Conservation (phyloP, 2,797 vertebrate genomes). For the Euphonia xanthogaster region DNA sequence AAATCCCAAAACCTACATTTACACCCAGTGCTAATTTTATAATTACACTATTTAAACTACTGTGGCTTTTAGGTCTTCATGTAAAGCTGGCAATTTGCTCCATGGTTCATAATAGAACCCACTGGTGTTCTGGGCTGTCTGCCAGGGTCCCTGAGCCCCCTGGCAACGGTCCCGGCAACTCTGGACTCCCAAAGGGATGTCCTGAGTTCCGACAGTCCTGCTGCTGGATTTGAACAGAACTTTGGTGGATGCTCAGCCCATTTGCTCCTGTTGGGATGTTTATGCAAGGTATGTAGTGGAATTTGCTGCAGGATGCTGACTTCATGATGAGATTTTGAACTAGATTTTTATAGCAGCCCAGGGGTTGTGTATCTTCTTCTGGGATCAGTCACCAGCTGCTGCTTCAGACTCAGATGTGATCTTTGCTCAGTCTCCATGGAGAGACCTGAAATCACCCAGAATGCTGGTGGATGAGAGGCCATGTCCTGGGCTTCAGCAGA, state of each 20-base stretch:
- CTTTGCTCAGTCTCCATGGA: not conserved
- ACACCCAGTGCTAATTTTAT: too few species aligned
- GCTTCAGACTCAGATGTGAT: not conserved
- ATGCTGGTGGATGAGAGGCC: not conserved
- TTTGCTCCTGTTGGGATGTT: not conserved
- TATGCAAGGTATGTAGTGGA: fast-evolving
- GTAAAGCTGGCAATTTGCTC: too few species aligned
- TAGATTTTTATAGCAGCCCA: not conserved
- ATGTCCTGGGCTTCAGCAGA: not conserved
- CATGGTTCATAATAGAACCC: too few species aligned
- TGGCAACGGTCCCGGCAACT: too few species aligned
- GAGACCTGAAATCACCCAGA: not conserved
- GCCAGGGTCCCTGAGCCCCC: too few species aligned
- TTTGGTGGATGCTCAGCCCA: not conserved
- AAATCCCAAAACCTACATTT: too few species aligned
- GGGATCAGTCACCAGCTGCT: not conserved
- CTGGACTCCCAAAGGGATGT: too few species aligned
- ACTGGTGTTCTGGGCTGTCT: too few species aligned
- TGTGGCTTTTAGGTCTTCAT: too few species aligned
- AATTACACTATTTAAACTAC: too few species aligned
- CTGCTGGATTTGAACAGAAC: not conserved
- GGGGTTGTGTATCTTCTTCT: not conserved
- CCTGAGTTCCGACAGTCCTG: too few species aligned
- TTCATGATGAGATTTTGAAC: not conserved
- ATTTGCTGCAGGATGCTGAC: not conserved